Evolutionary conservation across 1,140 invertebrate species (phyloP), one percentile per base, ranked within the genome.

Genomic region (Leptinotarsa lineolata): DNA sequence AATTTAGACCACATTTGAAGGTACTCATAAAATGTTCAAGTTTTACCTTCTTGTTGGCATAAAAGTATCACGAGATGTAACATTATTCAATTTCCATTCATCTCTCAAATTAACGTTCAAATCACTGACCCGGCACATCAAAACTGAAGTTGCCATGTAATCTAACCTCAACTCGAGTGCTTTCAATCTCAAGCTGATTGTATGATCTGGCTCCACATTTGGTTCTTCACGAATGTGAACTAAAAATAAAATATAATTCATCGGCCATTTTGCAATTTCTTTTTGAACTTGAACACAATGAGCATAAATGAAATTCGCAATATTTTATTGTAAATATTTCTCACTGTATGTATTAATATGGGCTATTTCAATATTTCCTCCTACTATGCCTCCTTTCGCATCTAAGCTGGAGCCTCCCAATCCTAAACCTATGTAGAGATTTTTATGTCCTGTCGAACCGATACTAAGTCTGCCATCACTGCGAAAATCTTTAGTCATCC

Each of bases 381-480:
- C 96, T 16, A 98, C 95, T 81, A 98, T 98, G 77, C 97, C 97
- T 68, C 95, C 95, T 85, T 97, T 96, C 15, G 96, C 96, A 83
- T 98, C 96, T 63, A 98, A 87, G 75, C 92, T 91, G 0, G 95
- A 97, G n/a, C 94, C 93, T 16, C 92, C 95, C 18, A 98, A 86
- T 39, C 94, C 94, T 24, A 97, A 87, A 44, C 94, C 93, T 64
- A 97, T 93, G 81, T 93, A 94, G 86, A 98, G 90, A 85, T 97
- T 97, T 82, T 96, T 97, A 82, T 97, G 95, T 3, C 96, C 96
- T 58, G 91, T 95, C 83, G 96, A 97, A 74, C 96, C 95, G 79
- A 98, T 97, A 44, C 95, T 96, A 8, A 98, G 86, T 48, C 95
- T 90, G 0, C 96, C 97, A 81, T 97, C 93, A 3, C 93, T 95